Conservation (phyloP, 2,888 invertebrate species). For the Seladonia tumulorum region DNA sequence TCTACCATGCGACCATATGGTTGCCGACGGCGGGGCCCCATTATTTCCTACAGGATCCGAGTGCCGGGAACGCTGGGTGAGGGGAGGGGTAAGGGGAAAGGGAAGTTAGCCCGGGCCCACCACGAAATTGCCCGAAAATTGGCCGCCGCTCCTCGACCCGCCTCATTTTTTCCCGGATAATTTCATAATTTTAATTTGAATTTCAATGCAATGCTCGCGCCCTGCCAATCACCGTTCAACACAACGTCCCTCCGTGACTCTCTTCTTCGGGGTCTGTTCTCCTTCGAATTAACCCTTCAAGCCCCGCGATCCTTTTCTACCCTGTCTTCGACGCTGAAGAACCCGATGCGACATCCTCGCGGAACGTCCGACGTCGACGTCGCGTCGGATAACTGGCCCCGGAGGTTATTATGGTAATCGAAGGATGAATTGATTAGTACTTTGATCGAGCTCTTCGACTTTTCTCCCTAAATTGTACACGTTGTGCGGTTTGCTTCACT, state of each 20-base stretch:
- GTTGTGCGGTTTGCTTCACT: background rate
- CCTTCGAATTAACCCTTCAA: conserved; percentile 33
- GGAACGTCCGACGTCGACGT: background rate
- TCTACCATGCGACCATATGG: conserved; percentile 80
- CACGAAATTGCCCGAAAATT: conserved; percentile 83
- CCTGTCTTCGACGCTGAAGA: background rate
- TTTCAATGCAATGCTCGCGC: conserved; percentile 72
- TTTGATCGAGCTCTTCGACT: background rate
- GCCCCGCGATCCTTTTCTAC: background rate
- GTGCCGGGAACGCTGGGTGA: conserved; percentile 26
- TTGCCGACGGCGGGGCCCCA: conserved; percentile 80
- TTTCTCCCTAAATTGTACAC: background rate
- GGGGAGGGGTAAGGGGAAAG: conserved; percentile 22
- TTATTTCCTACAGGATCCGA: conserved; percentile 77
- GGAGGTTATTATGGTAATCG: conserved; percentile 1
- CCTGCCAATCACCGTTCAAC: conserved; percentile 32
- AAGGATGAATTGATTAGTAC: background rate
- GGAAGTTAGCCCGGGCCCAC: conserved; percentile 61
- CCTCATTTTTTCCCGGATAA: conserved; percentile 72
- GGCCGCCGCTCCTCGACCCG: conserved; percentile 62
- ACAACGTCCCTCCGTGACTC: conserved; percentile 16
- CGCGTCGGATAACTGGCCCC: background rate
- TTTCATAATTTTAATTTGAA: conserved; percentile 83
- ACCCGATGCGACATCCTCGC: background rate
- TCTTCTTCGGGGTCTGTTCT: background rate